Percentiles rank a stretch among this genome's conserved stretches.
Conservation (phyloP, 2,797 vertebrate species). For the Somateria mollissima region DNA sequence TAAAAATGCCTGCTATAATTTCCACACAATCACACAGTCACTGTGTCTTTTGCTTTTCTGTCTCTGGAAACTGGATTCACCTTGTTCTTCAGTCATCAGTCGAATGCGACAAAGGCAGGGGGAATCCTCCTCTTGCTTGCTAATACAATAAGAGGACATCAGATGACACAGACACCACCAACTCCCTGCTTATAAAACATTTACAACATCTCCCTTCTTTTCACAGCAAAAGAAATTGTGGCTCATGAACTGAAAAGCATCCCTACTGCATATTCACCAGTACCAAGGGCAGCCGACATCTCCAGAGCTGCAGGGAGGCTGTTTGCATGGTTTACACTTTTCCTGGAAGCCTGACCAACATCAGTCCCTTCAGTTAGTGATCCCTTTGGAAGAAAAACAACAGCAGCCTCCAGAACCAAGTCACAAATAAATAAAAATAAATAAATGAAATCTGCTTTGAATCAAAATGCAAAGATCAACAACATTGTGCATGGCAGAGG, state of each 20-base stretch:
- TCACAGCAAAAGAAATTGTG: not conserved
- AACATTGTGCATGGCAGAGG: not conserved
- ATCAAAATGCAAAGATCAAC: not conserved
- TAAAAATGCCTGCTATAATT: constrained; percentile 23
- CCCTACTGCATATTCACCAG: not conserved
- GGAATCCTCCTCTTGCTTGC: not conserved
- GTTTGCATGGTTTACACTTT: not conserved
- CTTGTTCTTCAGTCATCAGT: constrained; percentile 43
- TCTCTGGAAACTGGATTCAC: not conserved
- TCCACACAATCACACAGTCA: not conserved
- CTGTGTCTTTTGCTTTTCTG: constrained; percentile 38
- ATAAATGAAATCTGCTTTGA: not conserved
- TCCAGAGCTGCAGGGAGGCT: not conserved
- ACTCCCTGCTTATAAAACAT: constrained; percentile 43
- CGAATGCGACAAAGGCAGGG: not conserved
- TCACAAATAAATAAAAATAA: not conserved
- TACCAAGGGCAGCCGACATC: not conserved
- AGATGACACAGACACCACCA: not conserved
- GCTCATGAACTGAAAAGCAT: not conserved
- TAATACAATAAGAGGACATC: constrained; percentile 5
- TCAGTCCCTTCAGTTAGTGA: not conserved
- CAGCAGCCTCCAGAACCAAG: not conserved
- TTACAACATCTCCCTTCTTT: not conserved
- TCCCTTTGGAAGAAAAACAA: not conserved
- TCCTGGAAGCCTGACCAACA: not conserved